Base-by-base conservation (phyloP, 2,888 invertebrate species). In the Torymus auratus region DNA sequence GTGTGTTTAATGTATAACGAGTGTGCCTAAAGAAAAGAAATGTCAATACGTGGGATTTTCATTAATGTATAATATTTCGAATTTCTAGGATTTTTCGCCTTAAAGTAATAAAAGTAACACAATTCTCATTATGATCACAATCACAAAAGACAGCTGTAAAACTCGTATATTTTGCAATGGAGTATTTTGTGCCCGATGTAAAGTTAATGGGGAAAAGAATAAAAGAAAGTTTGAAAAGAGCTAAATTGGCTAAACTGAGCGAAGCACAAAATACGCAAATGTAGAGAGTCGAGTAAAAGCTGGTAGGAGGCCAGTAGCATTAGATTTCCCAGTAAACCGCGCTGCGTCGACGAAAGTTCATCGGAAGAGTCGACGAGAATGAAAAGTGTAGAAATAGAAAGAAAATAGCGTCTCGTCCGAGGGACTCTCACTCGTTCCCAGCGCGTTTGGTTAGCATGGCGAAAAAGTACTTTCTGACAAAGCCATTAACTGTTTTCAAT, bases 401-500 rank as follows among this genome's bases (percentile, higher is more conserved):
- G 23, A 28, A 2, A n/a, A 41, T 64, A 23, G 14, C 11, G 56
- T 61, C 52, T 71, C 52, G 17, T 64, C 73, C 77, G 68, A 74
- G 23, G 58, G 52, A 61, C 70, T 78, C 75, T 65, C 71, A n/a
- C 5, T 68, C 64, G 71, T 53, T 67, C 15, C 20, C 74, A 71
- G 75, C 75, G 67, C 78, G 67, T 75, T 81, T 78, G 68, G 28
- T 74, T 70, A 70, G 41, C 56, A 62, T 58, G 61, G 12, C 61
- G 7, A 41, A 52, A 65, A 23, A 73, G 15, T 64, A 52, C 15
- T 52, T 17, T 64, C 58, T 58, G 61, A 84, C 77, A 73, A 71
- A 76, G 73, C 78, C 86, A 87, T 88, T 90, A 89, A 90, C 85
- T 61, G 85, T 88, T 88, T 88, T 87, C 83, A 86, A 87, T 89